phyloP scores from a whole-genome alignment of 2,797 vertebrate species.

The Mastacembelus armatus region DNA sequence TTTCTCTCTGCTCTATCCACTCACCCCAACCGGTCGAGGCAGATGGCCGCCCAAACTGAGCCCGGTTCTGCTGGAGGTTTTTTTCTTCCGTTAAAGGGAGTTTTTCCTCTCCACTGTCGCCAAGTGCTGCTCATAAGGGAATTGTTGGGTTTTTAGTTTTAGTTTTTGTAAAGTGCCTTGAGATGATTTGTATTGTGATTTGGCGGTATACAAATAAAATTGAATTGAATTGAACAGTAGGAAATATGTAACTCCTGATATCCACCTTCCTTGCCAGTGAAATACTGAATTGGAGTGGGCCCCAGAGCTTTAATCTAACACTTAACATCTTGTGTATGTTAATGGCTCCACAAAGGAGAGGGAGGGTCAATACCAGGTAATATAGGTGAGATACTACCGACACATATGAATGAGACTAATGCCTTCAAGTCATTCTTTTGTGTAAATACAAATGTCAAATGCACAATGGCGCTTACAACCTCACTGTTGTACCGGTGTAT shows the following conservation, averaged over 20 bases:
- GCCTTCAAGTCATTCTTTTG: not conserved
- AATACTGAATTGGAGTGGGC: slow-evolving; percentile 24
- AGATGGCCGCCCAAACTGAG: too few relatives aligned
- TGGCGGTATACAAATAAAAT: too few relatives aligned
- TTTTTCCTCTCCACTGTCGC: too few relatives aligned
- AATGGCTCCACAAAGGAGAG: slow-evolving; percentile 18
- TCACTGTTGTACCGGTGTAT: not conserved
- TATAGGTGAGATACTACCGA: slow-evolving; percentile 9
- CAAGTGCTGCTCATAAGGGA: too few relatives aligned
- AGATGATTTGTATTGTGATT: too few relatives aligned
- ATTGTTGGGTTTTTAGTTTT: too few relatives aligned
- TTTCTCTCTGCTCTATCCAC: too few relatives aligned
- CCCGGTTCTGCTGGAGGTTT: too few relatives aligned
- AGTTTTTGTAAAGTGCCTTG: slow-evolving; percentile 3
- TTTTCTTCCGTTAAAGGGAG: too few relatives aligned
- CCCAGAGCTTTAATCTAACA: not conserved
- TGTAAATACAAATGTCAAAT: not conserved
- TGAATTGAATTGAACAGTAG: too few relatives aligned
- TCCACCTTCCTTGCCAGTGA: slow-evolving; percentile 32
- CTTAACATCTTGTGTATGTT: slow-evolving; percentile 22
- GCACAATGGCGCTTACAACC: not conserved
- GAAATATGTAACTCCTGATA: slow-evolving; percentile 37
- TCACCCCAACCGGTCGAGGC: too few relatives aligned
- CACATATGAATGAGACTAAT: not conserved
- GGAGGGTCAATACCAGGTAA: slow-evolving; percentile 22